Percentiles rank a stretch among this genome's conserved stretches.
phyloP scores from a whole-genome alignment of 2,888 invertebrate genomes.

The Epinotia demarniana region DNA sequence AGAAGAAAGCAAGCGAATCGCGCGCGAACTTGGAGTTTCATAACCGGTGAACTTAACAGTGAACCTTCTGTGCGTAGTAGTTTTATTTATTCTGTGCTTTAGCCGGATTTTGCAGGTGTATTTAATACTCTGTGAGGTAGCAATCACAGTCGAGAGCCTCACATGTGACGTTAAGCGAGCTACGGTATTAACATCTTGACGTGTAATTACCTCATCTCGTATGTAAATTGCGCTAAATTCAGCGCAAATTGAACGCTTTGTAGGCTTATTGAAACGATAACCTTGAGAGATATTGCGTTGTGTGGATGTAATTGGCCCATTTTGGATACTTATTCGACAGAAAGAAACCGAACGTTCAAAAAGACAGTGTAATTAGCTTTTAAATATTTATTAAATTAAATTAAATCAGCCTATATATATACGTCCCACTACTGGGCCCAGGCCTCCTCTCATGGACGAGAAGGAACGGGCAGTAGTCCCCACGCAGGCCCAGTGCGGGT shows the following conservation, averaged over 20 bases:
- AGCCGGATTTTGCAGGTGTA: background rate
- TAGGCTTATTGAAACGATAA: constrained; percentile 25
- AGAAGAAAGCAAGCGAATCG: too few relatives aligned
- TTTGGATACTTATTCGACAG: background rate
- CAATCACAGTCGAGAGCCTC: constrained; percentile 41
- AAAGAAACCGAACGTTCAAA: background rate
- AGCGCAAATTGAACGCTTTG: constrained; percentile 32
- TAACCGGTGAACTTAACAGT: too few relatives aligned
- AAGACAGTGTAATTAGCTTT: background rate
- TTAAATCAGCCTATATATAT: too few relatives aligned
- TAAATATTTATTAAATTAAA: too few relatives aligned
- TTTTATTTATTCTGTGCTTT: too few relatives aligned
- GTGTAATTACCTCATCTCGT: constrained; percentile 35
- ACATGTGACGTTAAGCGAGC: constrained; percentile 28
- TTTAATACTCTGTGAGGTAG: constrained; percentile 33
- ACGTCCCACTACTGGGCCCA: too few relatives aligned
- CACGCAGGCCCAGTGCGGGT: too few relatives aligned
- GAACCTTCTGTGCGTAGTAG: too few relatives aligned
- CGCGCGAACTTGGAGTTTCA: too few relatives aligned
- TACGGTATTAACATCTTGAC: constrained; percentile 42
- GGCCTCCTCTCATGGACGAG: too few relatives aligned
- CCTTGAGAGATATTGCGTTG: background rate
- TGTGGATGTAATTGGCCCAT: background rate
- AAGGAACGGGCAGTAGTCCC: too few relatives aligned
- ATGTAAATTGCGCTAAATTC: constrained; percentile 34